phyloP scores from a whole-genome alignment of 2,797 vertebrate species.

The Octomys mimax region DNA sequence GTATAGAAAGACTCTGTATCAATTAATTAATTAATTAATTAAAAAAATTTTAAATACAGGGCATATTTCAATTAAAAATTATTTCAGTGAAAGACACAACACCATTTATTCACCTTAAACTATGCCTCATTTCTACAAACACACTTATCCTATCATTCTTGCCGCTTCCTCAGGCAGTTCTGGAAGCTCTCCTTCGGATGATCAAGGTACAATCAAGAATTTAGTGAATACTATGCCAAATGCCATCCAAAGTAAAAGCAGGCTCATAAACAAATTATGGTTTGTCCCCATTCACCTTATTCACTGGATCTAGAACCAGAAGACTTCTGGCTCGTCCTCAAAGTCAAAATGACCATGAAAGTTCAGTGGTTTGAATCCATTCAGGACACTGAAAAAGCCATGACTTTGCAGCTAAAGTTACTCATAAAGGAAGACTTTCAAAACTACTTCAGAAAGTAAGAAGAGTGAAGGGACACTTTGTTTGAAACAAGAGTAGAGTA shows the following conservation, averaged over 20 bases:
- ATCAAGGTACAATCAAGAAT: not conserved
- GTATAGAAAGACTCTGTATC: no score
- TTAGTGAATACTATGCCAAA: not conserved
- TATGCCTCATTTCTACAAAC: not conserved
- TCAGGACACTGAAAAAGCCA: not conserved
- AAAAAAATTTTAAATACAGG: not conserved
- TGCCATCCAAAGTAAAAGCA: not conserved
- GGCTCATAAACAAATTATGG: not conserved
- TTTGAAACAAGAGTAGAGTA: not conserved
- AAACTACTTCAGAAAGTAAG: not conserved
- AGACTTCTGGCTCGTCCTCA: not conserved
- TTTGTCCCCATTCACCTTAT: not conserved
- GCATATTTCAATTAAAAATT: not conserved
- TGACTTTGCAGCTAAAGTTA: not conserved
- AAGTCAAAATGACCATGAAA: not conserved
- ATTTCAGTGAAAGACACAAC: not conserved
- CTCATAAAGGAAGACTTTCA: not conserved
- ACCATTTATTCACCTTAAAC: not conserved
- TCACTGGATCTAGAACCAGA: not conserved
- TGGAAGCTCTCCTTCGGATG: not conserved
- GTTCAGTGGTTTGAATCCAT: not conserved
- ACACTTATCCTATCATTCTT: not conserved
- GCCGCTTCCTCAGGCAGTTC: not conserved
- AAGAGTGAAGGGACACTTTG: not conserved
- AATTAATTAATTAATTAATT: no score